Evolutionary conservation across 2,113 vertebrate genomes (phyloP).

Genomic region (Microcebus tavaratra): DNA sequence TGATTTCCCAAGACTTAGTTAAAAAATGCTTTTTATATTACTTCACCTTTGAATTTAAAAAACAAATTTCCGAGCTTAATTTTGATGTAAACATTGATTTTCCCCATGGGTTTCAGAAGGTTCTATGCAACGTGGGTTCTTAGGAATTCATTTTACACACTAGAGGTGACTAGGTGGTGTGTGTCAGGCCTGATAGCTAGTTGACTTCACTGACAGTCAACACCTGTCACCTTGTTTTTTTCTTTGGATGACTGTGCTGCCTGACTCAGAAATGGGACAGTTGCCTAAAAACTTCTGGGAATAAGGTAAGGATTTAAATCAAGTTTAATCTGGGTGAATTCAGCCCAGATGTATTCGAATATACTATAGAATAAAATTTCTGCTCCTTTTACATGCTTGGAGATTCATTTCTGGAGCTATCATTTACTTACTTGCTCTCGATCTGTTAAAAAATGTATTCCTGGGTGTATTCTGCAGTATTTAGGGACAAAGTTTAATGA

Average conservation of each 20-base stretch:
- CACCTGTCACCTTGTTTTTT: background rate
- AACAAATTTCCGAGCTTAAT: background rate
- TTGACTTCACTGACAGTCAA: background rate
- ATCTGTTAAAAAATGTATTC: background rate
- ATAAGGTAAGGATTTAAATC: background rate
- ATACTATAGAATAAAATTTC: background rate
- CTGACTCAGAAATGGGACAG: constrained; percentile 43
- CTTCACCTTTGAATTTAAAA: background rate
- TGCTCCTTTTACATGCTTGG: background rate
- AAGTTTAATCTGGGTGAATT: background rate
- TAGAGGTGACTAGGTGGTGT: background rate
- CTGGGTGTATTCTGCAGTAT: background rate
- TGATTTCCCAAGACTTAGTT: background rate
- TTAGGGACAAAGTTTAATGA: background rate
- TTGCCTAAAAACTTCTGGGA: background rate
- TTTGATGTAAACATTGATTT: background rate
- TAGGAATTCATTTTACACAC: background rate
- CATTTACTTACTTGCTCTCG: background rate
- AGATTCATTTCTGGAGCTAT: background rate
- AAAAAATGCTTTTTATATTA: background rate
- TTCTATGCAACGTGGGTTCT: background rate
- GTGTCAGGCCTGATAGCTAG: background rate
- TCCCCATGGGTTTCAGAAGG: background rate
- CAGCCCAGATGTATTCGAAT: background rate
- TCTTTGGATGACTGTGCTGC: background rate